These are phyloP conservation scores for Pungitius pungitius DNA, from an alignment of 2,113 vertebrate genomes.

Conservation along the genomic window DNA sequence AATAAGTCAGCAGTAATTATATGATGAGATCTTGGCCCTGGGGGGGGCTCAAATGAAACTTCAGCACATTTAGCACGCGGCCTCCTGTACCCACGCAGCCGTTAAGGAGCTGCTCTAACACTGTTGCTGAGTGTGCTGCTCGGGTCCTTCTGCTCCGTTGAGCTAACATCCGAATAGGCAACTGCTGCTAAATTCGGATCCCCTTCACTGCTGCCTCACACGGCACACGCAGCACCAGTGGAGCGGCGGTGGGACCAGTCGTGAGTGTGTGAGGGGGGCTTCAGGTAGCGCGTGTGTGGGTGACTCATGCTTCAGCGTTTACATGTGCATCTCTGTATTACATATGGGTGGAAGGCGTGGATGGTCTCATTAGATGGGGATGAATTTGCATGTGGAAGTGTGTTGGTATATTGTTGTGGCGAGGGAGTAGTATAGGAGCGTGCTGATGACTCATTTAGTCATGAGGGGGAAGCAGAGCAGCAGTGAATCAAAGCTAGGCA, in stretches of 20 bases:
- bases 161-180: constrained; percentile 37
- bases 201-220: constrained; percentile 34
- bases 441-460: constrained; percentile 59
- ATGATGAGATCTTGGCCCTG: neutral
- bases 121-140: constrained; percentile 63
- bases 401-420: constrained; percentile 27
- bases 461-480: constrained; percentile 47
- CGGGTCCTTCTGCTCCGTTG: constrained; percentile 65
- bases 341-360: too few species aligned
- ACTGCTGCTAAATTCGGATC: constrained; percentile 50
- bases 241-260: constrained; percentile 25
- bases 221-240: constrained; percentile 12
- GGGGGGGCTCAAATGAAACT: neutral
- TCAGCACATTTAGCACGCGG: constrained; percentile 28
- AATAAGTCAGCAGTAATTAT: constrained; percentile 17
- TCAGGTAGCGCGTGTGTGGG: neutral
- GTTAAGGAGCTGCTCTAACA: constrained; percentile 34
- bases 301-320: constrained; percentile 23
- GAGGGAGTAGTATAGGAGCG: constrained; percentile 19
- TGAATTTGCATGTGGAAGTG: constrained; percentile 3
- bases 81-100: constrained; percentile 33
- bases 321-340: neutral
- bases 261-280: neutral
- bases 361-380: constrained; percentile 36
- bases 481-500: constrained; percentile 29